Conservation (phyloP, 2,888 invertebrate genomes). For the Trissolcus japonicus region DNA sequence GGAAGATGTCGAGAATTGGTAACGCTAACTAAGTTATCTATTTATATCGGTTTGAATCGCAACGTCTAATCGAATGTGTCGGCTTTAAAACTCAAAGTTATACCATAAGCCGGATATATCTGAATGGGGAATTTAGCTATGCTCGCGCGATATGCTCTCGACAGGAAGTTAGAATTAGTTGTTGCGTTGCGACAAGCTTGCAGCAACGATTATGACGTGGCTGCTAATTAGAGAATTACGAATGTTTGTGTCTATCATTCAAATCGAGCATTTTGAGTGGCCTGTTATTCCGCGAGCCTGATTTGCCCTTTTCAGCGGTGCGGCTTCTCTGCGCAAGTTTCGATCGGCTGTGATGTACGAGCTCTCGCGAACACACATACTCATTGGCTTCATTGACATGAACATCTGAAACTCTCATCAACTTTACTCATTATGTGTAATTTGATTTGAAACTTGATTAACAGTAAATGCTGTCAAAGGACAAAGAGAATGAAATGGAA, state of each 20-base stretch:
- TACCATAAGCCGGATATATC: conserved; percentile 62
- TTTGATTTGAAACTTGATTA: conserved; percentile 73
- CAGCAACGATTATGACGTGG: conserved; percentile 66
- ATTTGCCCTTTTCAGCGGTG: conserved; percentile 47
- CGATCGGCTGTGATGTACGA: conserved; percentile 23
- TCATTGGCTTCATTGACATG: conserved; percentile 65
- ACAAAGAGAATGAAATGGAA: conserved; percentile 63
- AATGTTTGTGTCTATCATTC: conserved; percentile 56
- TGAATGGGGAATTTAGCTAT: conserved; percentile 60
- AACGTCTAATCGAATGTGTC: conserved; percentile 38
- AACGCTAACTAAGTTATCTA: conserved; percentile 44
- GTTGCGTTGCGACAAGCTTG: conserved; percentile 30
- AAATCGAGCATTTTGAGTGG: conserved; percentile 52
- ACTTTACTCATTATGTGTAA: conserved; percentile 73
- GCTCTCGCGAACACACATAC: conserved; percentile 32
- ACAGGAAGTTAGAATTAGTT: conserved; percentile 66
- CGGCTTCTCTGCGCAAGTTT: conserved; percentile 38
- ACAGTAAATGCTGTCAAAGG: conserved; percentile 69
- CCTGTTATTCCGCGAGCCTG: conserved; percentile 50
- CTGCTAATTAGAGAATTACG: conserved; percentile 68
- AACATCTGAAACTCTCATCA: conserved; percentile 65
- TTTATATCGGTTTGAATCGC: conserved; percentile 33
- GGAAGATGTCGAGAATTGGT: conserved; percentile 46
- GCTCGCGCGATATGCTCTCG: conserved; percentile 58
- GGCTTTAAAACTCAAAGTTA: conserved; percentile 38